phyloP scores from a whole-genome alignment of 2,888 invertebrate genomes.

The Stenichneumon culpator region DNA sequence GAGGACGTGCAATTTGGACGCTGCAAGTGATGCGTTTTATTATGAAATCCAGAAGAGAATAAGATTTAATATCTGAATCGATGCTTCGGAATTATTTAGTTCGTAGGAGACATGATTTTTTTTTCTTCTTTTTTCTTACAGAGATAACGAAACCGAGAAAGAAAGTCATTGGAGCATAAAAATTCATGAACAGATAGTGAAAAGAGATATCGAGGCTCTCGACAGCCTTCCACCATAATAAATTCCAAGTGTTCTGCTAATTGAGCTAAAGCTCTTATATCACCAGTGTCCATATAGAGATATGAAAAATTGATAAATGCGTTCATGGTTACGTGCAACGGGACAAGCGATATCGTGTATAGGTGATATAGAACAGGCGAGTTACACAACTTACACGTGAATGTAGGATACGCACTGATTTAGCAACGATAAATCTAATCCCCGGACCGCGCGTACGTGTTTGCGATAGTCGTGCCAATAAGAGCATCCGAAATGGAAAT shows the following conservation, averaged over 20 bases:
- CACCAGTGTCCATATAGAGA: constrained; percentile 32
- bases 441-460: constrained; percentile 60
- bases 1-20: constrained; percentile 20
- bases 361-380: constrained; percentile 3
- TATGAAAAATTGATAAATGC: constrained; percentile 40
- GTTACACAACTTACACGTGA: constrained; percentile 39
- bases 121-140: neutral
- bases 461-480: constrained; percentile 68
- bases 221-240: constrained; percentile 30
- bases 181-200: constrained; percentile 61
- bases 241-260: constrained; percentile 52
- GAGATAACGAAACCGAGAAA: constrained; percentile 15
- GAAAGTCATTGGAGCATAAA: constrained; percentile 49
- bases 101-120: neutral
- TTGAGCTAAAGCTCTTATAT: constrained; percentile 44
- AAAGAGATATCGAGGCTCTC: constrained; percentile 39
- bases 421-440: constrained; percentile 54
- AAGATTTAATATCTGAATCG: neutral
- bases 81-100: neutral
- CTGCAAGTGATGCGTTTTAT: neutral
- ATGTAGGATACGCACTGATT: constrained; percentile 39
- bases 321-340: constrained; percentile 49
- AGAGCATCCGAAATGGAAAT: constrained; percentile 78
- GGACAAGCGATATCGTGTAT: constrained; percentile 35
- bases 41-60: neutral